These are phyloP conservation scores for Eretmochelys imbricata DNA, from an alignment of 2,113 vertebrate genomes.

Conservation along the genomic window DNA sequence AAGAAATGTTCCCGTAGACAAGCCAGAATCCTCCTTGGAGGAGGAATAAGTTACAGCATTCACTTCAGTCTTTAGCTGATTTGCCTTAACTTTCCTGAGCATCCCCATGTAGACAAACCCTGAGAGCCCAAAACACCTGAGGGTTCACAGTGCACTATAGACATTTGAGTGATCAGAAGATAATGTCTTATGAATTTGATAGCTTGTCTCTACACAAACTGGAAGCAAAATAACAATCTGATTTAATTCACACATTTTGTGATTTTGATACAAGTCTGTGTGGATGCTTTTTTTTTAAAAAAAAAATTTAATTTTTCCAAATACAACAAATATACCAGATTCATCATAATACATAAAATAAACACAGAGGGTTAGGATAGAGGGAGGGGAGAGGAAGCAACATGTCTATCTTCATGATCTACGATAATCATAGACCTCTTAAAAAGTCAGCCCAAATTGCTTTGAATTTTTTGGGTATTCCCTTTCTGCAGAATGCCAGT, in stretches of 20 bases:
- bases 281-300: not conserved
- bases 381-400: no score
- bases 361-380: no score
- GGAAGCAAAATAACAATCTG: constrained; percentile 29
- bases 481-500: no score
- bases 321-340: no score
- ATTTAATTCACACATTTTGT: constrained; percentile 21
- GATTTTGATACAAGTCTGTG: not conserved
- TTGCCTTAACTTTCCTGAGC: not conserved
- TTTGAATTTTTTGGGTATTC: no score
- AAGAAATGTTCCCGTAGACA: not conserved
- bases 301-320: no score
- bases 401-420: no score
- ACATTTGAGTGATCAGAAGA: not conserved
- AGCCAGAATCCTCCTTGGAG: not conserved
- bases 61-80: not conserved
- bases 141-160: constrained; percentile 15
- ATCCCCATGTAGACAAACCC: not conserved
- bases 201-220: constrained; percentile 31
- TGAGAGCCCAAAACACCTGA: not conserved
- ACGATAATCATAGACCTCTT: no score
- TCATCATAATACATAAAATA: no score
- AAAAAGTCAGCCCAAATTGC: no score
- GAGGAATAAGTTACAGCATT: not conserved
- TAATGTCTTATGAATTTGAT: not conserved